These are phyloP conservation scores for Eilema depressum DNA, from an alignment of 2,888 invertebrate genomes.

Conservation along the genomic window DNA sequence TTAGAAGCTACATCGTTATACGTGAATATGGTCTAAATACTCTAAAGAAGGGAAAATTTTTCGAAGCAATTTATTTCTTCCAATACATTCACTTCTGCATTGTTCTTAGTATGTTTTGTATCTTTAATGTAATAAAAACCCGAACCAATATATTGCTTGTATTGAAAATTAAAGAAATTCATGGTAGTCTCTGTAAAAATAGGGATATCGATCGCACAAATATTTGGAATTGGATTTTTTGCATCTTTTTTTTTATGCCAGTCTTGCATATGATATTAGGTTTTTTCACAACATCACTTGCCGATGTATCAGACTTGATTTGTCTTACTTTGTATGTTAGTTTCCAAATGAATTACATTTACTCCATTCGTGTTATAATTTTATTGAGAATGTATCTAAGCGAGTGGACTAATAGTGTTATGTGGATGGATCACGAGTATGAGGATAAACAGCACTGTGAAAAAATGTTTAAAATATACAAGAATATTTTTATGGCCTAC, in stretches of 20 bases:
- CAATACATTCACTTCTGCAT: not conserved
- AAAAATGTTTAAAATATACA: not conserved
- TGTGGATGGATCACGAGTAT: not conserved
- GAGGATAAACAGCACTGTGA: not conserved
- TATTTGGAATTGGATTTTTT: conserved; percentile 1
- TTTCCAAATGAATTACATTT: not conserved
- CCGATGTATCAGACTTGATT: not conserved
- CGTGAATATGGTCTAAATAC: not conserved
- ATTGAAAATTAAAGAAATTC: not conserved
- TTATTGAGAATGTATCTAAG: not conserved
- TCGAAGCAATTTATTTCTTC: not conserved
- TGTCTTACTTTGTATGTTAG: not conserved
- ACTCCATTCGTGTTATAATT: not conserved
- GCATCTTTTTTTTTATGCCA: not conserved
- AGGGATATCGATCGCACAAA: not conserved
- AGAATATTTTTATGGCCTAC: conserved; percentile 4
- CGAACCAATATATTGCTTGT: conserved; percentile 1
- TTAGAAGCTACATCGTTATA: not conserved
- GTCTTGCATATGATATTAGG: not conserved
- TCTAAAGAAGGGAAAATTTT: not conserved
- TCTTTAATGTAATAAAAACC: not conserved
- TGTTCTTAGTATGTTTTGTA: not conserved
- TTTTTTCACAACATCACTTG: not conserved
- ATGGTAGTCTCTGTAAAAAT: not conserved
- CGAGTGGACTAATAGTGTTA: not conserved